Evolutionary conservation across 1,140 invertebrate genomes (phyloP), one percentile per base, ranked within the genome.

Genomic region (Helicoverpa armigera): DNA sequence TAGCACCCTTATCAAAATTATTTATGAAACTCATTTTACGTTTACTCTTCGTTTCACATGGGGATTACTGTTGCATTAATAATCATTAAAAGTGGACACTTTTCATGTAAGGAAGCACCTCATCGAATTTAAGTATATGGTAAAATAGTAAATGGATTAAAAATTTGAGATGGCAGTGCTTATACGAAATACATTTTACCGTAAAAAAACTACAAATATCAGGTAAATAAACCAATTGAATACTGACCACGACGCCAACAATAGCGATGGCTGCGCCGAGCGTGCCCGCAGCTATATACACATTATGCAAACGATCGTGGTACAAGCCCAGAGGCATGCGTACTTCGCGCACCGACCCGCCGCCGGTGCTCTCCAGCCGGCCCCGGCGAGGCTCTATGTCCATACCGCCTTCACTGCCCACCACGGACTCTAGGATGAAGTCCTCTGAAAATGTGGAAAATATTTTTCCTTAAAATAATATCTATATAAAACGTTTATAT

Each of bases 221-320:
- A 43, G 0, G 23, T 14, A 43, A 31, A 14, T 23, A 23, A 23
- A 23, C 29, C 13, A 0, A 13, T 67, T 23, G 12, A 5, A 7
- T 69, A 95, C 95, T 96, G 88, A 97, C 97, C 89, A 97, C 96
- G 67, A 97, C 92, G 16, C 96, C 96, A 69, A 97, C 97, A 82
- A 97, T 96, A 75, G 96, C 95, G 61, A 97, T 96, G 29, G 97
- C 97, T 56, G 96, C 96, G 29, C 96, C 96, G 54, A 97, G 94
- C 1, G 97, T 97, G n/a, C 96, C 97, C 29, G 96, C 96, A 14
- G 97, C 97, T 83, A 97, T 97, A 91, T 97, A 97, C 74, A 97
- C 96, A 91, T 97, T 97, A 93, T 97, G 97, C 82, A 97, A 95
- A 74, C 96, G 96, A 93, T 97, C 96, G 89, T 97, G 96, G 94